These are phyloP conservation scores for Aspidoscelis tigris DNA, from an alignment of 2,113 vertebrate species.

Conservation along the genomic window DNA sequence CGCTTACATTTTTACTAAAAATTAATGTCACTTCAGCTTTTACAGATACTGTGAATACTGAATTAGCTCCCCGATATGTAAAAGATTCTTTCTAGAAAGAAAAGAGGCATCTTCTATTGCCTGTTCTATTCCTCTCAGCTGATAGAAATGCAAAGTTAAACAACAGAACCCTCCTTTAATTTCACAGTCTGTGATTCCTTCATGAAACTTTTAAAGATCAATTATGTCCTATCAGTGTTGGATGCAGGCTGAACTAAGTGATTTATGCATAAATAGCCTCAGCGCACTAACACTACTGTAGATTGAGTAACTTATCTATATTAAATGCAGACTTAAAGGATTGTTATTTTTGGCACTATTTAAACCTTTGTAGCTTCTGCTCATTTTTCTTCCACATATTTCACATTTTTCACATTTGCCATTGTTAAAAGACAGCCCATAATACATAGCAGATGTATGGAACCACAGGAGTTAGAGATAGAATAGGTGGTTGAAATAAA, in stretches of 20 bases:
- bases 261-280: conserved; percentile 73
- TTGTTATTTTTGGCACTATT: conserved; percentile 54
- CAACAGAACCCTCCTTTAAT: conserved; percentile 71
- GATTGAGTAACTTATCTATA: conserved; percentile 66
- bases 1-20: not conserved
- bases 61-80: conserved; percentile 52
- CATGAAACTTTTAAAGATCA: conserved; percentile 79
- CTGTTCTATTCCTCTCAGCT: conserved; percentile 41
- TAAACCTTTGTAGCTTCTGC: conserved; percentile 47
- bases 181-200: conserved; percentile 78
- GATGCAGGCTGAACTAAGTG: conserved; percentile 73
- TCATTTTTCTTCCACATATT: conserved; percentile 48
- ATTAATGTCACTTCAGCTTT: conserved; percentile 45
- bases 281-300: conserved; percentile 48
- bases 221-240: conserved; percentile 74
- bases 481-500: not conserved
- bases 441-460: not conserved
- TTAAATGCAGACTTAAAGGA: conserved; percentile 59
- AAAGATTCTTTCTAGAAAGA: conserved; percentile 48
- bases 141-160: conserved; percentile 73
- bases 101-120: conserved; percentile 51
- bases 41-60: conserved; percentile 41
- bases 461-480: conserved; percentile 32
- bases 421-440: conserved; percentile 25
- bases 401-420: conserved; percentile 51